A percentile compares a stretch with the other conserved stretches of the same genome.
Conservation (phyloP, 1,140 invertebrate species). For the Drosophila carrolli region DNA sequence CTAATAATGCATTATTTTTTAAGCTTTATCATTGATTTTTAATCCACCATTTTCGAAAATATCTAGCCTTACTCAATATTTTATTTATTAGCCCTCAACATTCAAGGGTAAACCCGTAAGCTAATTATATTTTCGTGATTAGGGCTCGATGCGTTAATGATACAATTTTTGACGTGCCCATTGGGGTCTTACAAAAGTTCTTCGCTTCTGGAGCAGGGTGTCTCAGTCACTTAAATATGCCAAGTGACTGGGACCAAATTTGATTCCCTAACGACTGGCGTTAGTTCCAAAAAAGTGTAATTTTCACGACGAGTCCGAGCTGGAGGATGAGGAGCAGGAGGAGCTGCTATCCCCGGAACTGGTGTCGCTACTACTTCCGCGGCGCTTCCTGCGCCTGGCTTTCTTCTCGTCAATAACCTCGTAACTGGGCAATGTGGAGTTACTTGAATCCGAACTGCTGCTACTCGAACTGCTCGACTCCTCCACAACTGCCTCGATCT, state of each 20-base stretch:
- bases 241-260: conserved; percentile 54
- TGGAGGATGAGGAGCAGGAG: conserved; percentile 59
- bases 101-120: neutral
- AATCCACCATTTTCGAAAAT: neutral
- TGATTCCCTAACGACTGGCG: conserved; percentile 43
- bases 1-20: neutral
- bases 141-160: conserved; percentile 3
- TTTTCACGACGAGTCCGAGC: conserved; percentile 66
- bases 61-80: neutral
- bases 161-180: conserved; percentile 18
- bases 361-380: conserved; percentile 55
- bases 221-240: conserved; percentile 24
- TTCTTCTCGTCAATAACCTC: conserved; percentile 83
- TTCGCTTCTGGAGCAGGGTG: neutral
- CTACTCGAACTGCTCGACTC: conserved; percentile 69
- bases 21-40: too few species aligned
- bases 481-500: conserved; percentile 77
- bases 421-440: conserved; percentile 81
- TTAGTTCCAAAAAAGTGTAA: conserved; percentile 46
- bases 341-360: conserved; percentile 68
- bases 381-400: conserved; percentile 54
- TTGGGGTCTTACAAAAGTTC: conserved; percentile 45
- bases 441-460: conserved; percentile 72
- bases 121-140: neutral
- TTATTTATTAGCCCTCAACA: neutral